Conservation (phyloP, 2,113 vertebrate genomes). For the Alethe castanea region DNA sequence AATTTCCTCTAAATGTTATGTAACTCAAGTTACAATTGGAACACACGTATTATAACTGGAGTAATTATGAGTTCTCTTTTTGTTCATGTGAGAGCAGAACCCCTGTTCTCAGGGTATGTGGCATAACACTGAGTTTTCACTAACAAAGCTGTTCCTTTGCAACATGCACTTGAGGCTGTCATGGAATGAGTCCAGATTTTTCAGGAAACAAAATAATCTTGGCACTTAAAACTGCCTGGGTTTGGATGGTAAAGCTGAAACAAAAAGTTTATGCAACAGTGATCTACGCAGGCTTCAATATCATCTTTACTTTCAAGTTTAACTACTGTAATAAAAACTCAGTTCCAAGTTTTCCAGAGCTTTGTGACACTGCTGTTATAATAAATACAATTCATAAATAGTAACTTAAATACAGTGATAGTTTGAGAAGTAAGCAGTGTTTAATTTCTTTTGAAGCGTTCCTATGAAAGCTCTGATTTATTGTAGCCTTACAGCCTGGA, state of each 20-base stretch:
- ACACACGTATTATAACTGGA: background rate
- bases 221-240: background rate
- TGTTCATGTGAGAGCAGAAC: background rate
- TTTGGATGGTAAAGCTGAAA: background rate
- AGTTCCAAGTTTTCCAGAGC: background rate
- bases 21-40: background rate
- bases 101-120: background rate
- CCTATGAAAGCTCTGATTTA: background rate
- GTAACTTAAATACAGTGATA: background rate
- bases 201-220: background rate
- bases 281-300: background rate
- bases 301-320: background rate
- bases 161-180: background rate
- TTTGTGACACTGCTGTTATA: background rate
- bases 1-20: background rate
- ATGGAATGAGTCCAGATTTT: background rate
- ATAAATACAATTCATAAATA: background rate
- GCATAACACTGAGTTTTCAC: background rate
- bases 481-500: background rate
- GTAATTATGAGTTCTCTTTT: background rate
- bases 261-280: background rate
- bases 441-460: background rate
- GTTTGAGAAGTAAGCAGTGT: background rate
- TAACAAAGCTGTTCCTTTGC: background rate
- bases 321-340: background rate